phyloP scores from a whole-genome alignment of 2,113 vertebrate genomes.

The Nanger granti region DNA sequence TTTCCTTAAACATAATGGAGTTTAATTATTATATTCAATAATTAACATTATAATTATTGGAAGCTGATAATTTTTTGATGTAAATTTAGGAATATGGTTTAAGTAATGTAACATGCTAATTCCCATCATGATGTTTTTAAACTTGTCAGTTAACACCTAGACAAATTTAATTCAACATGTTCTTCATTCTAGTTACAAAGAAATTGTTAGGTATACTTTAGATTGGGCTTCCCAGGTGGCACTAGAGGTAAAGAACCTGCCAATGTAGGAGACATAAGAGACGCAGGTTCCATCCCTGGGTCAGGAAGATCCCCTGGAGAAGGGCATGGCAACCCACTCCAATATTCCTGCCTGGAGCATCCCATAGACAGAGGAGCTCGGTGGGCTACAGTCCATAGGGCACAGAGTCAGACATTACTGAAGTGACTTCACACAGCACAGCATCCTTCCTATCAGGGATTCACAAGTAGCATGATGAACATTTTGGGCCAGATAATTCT shows the following conservation, averaged over 20 bases:
- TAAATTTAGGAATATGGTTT: neutral
- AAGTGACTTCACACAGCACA: neutral
- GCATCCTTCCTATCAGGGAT: neutral
- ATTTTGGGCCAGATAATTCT: neutral
- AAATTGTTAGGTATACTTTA: neutral
- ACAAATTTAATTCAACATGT: neutral
- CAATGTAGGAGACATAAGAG: neutral
- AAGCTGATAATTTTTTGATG: neutral
- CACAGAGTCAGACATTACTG: neutral
- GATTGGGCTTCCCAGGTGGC: neutral
- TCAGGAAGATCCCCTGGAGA: neutral
- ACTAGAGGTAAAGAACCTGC: neutral
- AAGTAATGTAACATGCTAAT: neutral
- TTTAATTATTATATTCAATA: neutral
- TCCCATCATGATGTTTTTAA: neutral
- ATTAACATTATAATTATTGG: neutral
- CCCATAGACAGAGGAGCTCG: neutral
- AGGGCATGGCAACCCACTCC: neutral
- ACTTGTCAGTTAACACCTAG: neutral
- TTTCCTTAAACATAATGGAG: neutral
- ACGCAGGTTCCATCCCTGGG: neutral
- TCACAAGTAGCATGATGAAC: neutral
- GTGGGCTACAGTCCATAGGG: neutral
- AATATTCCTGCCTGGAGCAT: neutral
- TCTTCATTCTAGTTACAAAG: neutral